Percentiles rank a stretch among this genome's conserved stretches.
Evolutionary conservation across 2,888 invertebrate species (phyloP).

Genomic region (Limnephilus lunatus): DNA sequence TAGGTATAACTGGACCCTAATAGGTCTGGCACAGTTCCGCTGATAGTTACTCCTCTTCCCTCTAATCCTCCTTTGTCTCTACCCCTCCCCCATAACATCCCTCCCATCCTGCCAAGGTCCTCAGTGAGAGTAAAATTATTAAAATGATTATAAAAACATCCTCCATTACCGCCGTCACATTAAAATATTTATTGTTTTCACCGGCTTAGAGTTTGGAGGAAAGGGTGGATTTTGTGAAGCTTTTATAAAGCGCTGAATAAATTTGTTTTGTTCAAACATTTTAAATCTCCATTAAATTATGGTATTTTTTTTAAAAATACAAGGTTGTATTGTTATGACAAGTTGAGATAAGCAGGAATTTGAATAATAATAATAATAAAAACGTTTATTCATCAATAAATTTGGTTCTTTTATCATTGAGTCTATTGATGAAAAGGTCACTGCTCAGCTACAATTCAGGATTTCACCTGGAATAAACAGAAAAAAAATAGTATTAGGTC

Average conservation of each 20-base stretch:
- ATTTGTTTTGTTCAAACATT: neutral
- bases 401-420: too few relatives aligned
- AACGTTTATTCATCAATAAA: too few relatives aligned
- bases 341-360: neutral
- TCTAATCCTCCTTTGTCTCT: neutral
- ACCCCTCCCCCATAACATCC: neutral
- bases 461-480: too few relatives aligned
- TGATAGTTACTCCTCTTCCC: conserved; percentile 4
- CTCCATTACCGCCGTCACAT: neutral
- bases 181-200: conserved; percentile 2
- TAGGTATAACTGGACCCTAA: neutral
- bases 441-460: too few relatives aligned
- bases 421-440: too few relatives aligned
- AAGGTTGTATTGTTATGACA: neutral
- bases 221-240: neutral
- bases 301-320: neutral
- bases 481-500: too few relatives aligned
- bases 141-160: conserved; percentile 2
- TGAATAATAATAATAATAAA: too few relatives aligned
- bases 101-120: neutral
- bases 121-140: neutral
- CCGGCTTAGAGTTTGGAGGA: neutral
- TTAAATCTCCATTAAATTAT: neutral
- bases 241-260: neutral
- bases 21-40: conserved; percentile 38